phyloP scores from a whole-genome alignment of 2,888 invertebrate genomes.

The Yponomeuta cagnagella region DNA sequence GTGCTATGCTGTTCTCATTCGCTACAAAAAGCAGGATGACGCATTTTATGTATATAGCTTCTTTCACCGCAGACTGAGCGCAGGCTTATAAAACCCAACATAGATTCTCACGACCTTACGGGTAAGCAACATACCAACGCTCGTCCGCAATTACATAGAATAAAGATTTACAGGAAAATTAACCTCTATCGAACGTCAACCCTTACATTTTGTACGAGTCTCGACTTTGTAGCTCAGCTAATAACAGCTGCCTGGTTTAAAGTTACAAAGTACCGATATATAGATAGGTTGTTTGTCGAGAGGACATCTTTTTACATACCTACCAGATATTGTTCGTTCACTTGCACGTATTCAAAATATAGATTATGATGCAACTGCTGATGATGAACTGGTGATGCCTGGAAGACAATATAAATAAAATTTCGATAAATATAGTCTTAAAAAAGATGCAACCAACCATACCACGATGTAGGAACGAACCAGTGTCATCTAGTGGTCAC shows the following conservation, averaged over 20 bases:
- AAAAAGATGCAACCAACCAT: no score
- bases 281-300: neutral
- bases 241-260: neutral
- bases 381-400: no score
- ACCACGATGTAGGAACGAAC: no score
- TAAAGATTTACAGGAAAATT: neutral
- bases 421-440: no score
- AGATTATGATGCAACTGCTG: no score
- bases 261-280: neutral
- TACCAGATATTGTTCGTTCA: neutral
- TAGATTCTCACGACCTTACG: neutral
- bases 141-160: neutral
- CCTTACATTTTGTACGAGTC: neutral
- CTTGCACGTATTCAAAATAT: neutral
- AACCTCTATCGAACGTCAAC: no score
- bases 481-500: no score
- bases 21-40: no score
- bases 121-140: neutral
- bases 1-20: no score
- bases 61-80: no score
- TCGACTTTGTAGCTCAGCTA: neutral
- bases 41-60: no score
- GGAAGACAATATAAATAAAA: no score
- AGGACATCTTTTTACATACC: neutral
- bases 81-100: neutral